Conservation (phyloP, 2,888 invertebrate species). For the Hedya salicella region DNA sequence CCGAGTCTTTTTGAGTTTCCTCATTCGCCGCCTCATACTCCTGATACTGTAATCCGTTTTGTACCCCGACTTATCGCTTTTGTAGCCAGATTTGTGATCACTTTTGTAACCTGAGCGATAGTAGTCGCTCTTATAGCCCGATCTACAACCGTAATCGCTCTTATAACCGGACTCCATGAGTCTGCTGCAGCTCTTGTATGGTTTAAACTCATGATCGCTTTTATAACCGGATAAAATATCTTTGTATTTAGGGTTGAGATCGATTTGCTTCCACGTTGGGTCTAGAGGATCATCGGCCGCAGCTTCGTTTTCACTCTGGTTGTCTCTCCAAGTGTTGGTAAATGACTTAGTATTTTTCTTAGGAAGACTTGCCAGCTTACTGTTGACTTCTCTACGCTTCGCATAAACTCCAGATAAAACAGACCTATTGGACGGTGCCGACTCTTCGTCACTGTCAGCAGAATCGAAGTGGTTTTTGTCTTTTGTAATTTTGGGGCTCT, state of each 20-base stretch:
- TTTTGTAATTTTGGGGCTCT: constrained; percentile 72
- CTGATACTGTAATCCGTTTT: constrained; percentile 85
- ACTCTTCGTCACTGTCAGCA: constrained; percentile 73
- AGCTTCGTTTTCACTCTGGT: constrained; percentile 82
- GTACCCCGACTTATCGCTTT: constrained; percentile 86
- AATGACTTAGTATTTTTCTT: constrained; percentile 74
- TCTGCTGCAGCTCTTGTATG: constrained; percentile 81
- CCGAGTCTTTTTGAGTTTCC: constrained; percentile 80
- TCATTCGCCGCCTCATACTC: constrained; percentile 78
- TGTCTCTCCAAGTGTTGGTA: constrained; percentile 76
- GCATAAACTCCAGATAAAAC: constrained; percentile 82
- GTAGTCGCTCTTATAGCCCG: constrained; percentile 81
- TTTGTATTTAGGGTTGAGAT: constrained; percentile 87
- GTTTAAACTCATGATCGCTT: constrained; percentile 85
- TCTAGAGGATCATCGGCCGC: constrained; percentile 84
- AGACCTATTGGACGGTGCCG: constrained; percentile 68
- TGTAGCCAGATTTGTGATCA: constrained; percentile 86
- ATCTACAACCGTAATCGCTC: constrained; percentile 85
- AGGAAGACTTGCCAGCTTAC: constrained; percentile 72
- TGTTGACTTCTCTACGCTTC: constrained; percentile 80
- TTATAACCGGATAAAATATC: constrained; percentile 86
- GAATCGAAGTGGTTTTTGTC: constrained; percentile 80
- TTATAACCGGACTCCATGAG: constrained; percentile 86
- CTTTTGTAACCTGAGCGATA: constrained; percentile 86
- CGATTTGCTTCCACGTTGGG: constrained; percentile 87